phyloP scores from a whole-genome alignment of 2,113 vertebrate species.

The Dipodomys merriami region DNA sequence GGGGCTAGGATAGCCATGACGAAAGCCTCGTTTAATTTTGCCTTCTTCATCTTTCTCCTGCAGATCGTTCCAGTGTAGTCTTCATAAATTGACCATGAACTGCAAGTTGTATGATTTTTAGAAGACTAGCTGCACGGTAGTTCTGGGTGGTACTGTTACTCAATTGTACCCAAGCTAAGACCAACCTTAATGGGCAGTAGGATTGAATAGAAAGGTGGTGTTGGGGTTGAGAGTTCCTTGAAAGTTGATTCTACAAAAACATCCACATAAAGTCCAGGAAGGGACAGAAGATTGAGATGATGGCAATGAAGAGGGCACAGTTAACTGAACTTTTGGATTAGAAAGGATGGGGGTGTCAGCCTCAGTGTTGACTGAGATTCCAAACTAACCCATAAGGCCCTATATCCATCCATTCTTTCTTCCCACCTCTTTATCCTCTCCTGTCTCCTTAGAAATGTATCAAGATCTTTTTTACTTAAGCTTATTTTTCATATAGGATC shows the following conservation, averaged over 20 bases:
- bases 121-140: background rate
- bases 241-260: background rate
- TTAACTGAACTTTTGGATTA: slow-evolving; percentile 45
- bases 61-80: background rate
- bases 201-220: slow-evolving; percentile 1
- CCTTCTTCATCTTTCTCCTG: background rate
- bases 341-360: background rate
- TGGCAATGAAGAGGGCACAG: background rate
- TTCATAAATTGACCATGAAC: slow-evolving; percentile 35
- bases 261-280: background rate
- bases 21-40: slow-evolving; percentile 4
- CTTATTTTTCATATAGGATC: no score
- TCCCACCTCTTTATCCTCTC: no score
- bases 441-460: no score
- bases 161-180: slow-evolving; percentile 39
- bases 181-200: background rate
- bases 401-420: background rate
- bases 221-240: background rate
- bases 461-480: no score
- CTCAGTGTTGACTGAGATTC: slow-evolving; percentile 11
- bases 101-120: background rate
- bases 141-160: slow-evolving; percentile 1
- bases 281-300: background rate
- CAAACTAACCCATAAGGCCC: background rate
- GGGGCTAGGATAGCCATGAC: slow-evolving; percentile 1